These are phyloP conservation scores for Vidua macroura DNA, from an alignment of 2,113 vertebrate genomes.

Conservation along the genomic window DNA sequence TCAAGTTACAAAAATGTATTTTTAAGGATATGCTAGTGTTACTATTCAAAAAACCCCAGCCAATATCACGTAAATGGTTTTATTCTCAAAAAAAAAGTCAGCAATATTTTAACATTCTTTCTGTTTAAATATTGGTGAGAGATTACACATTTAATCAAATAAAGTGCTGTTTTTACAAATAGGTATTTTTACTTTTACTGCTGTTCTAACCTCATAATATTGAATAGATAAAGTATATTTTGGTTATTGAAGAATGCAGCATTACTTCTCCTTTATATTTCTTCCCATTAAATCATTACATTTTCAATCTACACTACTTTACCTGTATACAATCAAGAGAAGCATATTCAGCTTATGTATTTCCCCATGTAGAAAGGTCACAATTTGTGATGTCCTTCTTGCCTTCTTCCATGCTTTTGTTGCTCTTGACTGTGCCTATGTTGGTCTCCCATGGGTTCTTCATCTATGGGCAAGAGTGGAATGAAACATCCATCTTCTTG, in stretches of 20 bases:
- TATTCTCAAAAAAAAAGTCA: conserved; percentile 28
- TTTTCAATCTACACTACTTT: neutral
- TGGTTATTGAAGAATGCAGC: neutral
- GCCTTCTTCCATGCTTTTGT: neutral
- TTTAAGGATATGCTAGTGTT: neutral
- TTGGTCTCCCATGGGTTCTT: neutral
- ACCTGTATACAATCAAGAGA: neutral
- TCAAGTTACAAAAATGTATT: neutral
- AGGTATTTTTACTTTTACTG: conserved; percentile 3
- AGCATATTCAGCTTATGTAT: neutral
- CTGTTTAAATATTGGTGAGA: conserved; percentile 30
- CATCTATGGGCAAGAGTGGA: neutral
- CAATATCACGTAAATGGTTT: neutral
- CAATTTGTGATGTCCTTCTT: neutral
- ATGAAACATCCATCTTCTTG: neutral
- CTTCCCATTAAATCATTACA: neutral
- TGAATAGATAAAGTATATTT: conserved; percentile 10
- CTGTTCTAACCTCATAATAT: neutral
- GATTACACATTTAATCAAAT: conserved; percentile 37
- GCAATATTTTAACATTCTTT: conserved; percentile 18
- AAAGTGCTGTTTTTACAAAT: conserved; percentile 48
- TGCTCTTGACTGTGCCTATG: neutral
- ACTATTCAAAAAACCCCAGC: neutral
- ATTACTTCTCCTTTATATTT: neutral
- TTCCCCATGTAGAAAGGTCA: neutral